These are phyloP conservation scores for Latrodectus elegans DNA, from an alignment of 2,888 invertebrate species.

Conservation along the genomic window DNA sequence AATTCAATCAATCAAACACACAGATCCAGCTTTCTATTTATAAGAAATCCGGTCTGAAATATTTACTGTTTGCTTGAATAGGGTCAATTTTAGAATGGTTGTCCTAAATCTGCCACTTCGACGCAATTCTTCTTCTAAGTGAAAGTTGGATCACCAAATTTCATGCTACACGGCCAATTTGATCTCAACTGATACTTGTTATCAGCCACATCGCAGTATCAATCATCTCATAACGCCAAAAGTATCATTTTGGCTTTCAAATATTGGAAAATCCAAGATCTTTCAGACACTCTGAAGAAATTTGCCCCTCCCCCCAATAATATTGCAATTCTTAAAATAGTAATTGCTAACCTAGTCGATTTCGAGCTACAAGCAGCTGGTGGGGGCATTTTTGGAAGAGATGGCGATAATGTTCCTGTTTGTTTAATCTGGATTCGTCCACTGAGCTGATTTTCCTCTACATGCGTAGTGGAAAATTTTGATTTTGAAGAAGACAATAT, in stretches of 20 bases:
- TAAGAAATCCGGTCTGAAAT: constrained; percentile 30
- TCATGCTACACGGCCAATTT: no score
- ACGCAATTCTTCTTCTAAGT: background rate
- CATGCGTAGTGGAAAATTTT: no score
- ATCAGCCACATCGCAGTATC: background rate
- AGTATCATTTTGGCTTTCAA: background rate
- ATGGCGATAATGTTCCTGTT: no score
- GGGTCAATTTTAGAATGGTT: constrained; percentile 45
- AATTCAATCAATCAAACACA: constrained; percentile 4
- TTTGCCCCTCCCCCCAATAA: no score
- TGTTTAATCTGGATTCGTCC: no score
- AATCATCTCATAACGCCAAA: background rate
- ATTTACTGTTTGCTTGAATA: constrained; percentile 20
- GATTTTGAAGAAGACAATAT: no score
- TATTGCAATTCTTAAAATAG: no score
- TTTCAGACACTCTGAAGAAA: background rate
- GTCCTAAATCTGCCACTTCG: constrained; percentile 19
- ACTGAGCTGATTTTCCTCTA: no score
- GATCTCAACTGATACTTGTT: background rate
- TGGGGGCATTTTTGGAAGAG: no score
- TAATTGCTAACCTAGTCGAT: no score
- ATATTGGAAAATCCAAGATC: background rate
- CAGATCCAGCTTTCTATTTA: constrained; percentile 14
- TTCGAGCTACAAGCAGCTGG: no score
- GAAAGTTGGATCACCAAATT: no score